Evolutionary conservation across 2,797 vertebrate genomes (phyloP).

Genomic region (Anomalospiza imberbis): DNA sequence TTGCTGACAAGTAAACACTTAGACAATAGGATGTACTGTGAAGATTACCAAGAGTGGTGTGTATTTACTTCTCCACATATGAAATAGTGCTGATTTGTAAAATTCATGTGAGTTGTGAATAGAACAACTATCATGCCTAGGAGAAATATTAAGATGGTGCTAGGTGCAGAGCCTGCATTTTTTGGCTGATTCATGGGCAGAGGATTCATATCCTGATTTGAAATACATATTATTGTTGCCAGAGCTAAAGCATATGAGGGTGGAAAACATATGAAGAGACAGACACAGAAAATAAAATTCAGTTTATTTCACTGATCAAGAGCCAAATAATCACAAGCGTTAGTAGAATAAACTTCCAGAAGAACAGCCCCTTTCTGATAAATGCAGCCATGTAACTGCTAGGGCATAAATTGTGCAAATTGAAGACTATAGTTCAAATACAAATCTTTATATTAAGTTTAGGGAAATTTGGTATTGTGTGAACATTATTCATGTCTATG

Average conservation of each 20-base stretch:
- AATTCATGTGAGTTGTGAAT: not conserved
- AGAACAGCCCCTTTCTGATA: constrained; percentile 14
- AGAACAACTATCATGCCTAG: not conserved
- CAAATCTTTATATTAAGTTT: constrained; percentile 39
- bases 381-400: not conserved
- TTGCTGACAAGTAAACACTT: not conserved
- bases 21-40: not conserved
- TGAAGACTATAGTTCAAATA: constrained; percentile 9
- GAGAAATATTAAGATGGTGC: not conserved
- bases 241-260: not conserved
- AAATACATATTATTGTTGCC: not conserved
- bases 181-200: not conserved
- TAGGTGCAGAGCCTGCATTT: not conserved
- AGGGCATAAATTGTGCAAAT: constrained; percentile 30
- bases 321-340: constrained; percentile 10
- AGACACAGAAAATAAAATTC: constrained; percentile 39
- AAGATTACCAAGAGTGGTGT: not conserved
- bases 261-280: not conserved
- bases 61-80: not conserved
- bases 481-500: constrained; percentile 30
- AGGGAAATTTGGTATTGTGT: constrained; percentile 22
- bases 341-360: constrained; percentile 52
- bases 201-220: not conserved
- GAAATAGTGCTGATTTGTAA: not conserved
- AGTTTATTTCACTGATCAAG: constrained; percentile 34